Evolutionary conservation across 2,888 invertebrate genomes (phyloP), one percentile per base, ranked within the genome.

Genomic region (Drosophila rellima): DNA sequence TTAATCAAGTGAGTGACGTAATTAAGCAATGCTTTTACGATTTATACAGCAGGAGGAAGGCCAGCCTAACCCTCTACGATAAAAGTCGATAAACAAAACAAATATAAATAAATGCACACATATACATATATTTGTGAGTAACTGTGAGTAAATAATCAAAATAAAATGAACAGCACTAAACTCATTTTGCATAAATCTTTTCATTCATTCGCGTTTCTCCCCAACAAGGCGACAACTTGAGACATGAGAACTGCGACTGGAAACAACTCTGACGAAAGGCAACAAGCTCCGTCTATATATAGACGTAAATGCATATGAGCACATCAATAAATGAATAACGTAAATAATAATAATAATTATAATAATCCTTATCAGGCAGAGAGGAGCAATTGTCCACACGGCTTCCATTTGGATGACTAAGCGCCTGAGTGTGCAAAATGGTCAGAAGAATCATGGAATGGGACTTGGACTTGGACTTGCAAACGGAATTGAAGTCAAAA

Each of bases 121-220:
- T 45, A 56, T 47, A 39, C 23, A 23, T 68, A 33, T 31, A 37
- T 11, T 39, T 26, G 45, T 56, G 45, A 45, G 56, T 45, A 42
- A 56, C 23, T 23, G 44, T 51, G 45, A 39, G 42, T 52, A 57
- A 50, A 68, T 54, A 57, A 59, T 44, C 35, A 60, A 55, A 56
- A 70, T 50, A 13, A 67, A 50, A 61, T 48, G 54, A 60, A 71
- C 50, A 70, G 39, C 20, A 44, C 55, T 52, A 77, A 70, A 70
- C 67, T 54, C 57, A 67, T 79, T 85, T 77, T 80, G 88, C 85
- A 89, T 85, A 89, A 80, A 87, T 88, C 76, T 74, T 86, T 72
- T 66, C 66, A 70, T 76, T 73, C 64, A 75, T 70, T 52, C 55
- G 51, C 44, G 8, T 17, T 35, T 15, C 8, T 50, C 47, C 47